Percentiles rank a stretch among this genome's conserved stretches.
Conservation (phyloP, 2,888 invertebrate species). For the Andrena bicolor region DNA sequence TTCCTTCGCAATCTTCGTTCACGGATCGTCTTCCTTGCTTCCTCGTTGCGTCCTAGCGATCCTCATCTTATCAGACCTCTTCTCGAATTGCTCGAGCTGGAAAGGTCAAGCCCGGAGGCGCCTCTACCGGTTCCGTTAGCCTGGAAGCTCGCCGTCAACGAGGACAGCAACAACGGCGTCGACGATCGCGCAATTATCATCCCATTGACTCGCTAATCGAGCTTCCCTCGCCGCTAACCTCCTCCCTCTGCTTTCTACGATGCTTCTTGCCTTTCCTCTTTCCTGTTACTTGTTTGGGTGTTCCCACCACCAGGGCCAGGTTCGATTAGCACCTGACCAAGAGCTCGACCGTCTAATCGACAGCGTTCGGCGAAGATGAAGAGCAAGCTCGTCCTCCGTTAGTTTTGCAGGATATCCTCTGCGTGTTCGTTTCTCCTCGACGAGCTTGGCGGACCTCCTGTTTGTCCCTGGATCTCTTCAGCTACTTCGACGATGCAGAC, state of each 20-base stretch:
- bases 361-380: constrained; percentile 38
- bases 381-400: constrained; percentile 10
- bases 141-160: not conserved
- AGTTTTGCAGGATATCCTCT: not conserved
- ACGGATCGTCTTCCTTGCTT: not conserved
- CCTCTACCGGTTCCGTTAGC: constrained; percentile 7
- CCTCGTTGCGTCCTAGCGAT: constrained; percentile 1
- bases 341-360: constrained; percentile 58
- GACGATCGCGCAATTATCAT: constrained; percentile 28
- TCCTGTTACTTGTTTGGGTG: constrained; percentile 31
- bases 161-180: constrained; percentile 16
- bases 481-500: constrained; percentile 25
- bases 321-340: constrained; percentile 64
- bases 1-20: not conserved
- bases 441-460: not conserved
- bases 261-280: not conserved
- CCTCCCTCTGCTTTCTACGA: not conserved
- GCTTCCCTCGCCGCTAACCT: constrained; percentile 1
- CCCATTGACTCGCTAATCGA: constrained; percentile 29
- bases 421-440: not conserved
- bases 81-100: not conserved
- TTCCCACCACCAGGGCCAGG: constrained; percentile 76
- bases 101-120: not conserved
- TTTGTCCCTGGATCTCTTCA: constrained; percentile 7
- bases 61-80: not conserved